phyloP scores from a whole-genome alignment of 2,113 vertebrate genomes.

The Triplophysa siluroides region DNA sequence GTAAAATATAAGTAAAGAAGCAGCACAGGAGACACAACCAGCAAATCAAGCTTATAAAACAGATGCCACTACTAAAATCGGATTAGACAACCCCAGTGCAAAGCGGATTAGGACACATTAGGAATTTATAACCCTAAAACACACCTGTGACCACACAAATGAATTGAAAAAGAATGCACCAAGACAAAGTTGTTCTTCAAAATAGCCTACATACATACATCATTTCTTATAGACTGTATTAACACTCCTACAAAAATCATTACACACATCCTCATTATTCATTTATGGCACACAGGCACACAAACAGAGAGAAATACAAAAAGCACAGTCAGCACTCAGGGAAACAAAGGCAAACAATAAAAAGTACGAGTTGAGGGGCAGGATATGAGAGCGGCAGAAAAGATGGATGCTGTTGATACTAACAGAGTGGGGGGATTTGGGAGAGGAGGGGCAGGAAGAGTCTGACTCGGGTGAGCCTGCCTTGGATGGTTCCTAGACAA shows the following conservation, averaged over 20 bases:
- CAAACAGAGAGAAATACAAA: neutral
- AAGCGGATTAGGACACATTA: too few species aligned
- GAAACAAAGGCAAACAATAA: neutral
- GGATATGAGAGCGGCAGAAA: neutral
- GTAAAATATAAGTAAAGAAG: neutral
- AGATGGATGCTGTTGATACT: constrained; percentile 73
- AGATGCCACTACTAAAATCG: too few species aligned
- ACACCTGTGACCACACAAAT: neutral
- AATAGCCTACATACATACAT: too few species aligned
- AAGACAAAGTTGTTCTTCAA: neutral
- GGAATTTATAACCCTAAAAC: too few species aligned
- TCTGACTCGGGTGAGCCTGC: constrained; percentile 82
- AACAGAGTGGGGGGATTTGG: constrained; percentile 87
- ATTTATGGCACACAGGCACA: neutral
- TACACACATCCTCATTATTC: neutral
- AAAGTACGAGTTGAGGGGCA: too few species aligned
- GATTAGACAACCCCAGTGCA: neutral
- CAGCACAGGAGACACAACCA: neutral
- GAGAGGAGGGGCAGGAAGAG: constrained; percentile 82
- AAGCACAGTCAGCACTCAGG: neutral
- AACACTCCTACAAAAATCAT: neutral
- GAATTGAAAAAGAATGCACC: neutral
- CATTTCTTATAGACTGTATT: neutral
- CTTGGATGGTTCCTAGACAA: constrained; percentile 81
- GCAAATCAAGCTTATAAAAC: neutral